A percentile compares a stretch with the other conserved stretches of the same genome.
phyloP scores from a whole-genome alignment of 2,113 vertebrate genomes.

The Rhodinocichla rosea region DNA sequence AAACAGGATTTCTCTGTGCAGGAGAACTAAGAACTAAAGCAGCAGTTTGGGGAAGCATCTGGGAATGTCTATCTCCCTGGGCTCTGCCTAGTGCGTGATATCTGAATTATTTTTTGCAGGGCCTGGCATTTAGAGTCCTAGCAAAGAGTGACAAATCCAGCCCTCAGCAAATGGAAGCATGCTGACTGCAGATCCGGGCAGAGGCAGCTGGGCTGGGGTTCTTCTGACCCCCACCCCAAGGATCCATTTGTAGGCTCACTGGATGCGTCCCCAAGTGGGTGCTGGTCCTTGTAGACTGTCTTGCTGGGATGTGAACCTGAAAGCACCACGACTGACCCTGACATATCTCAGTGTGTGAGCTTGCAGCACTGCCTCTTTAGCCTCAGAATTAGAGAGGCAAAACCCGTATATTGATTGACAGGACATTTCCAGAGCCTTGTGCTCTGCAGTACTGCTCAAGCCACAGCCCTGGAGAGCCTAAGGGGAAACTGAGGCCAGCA shows the following conservation, averaged over 20 bases:
- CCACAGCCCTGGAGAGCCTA: fast-evolving
- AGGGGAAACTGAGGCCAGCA: background rate
- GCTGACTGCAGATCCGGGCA: background rate
- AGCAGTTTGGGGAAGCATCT: background rate
- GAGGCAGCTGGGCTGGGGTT: background rate
- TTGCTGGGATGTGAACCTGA: background rate
- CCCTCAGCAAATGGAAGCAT: background rate
- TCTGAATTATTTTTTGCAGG: background rate
- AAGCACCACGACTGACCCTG: background rate
- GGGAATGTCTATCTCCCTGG: background rate
- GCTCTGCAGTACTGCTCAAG: background rate
- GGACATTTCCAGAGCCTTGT: background rate
- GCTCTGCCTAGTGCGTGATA: background rate
- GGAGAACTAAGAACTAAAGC: background rate
- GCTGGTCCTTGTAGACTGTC: background rate
- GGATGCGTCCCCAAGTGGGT: background rate
- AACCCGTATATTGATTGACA: background rate
- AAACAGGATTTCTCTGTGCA: background rate
- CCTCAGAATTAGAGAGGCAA: background rate
- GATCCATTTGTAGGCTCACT: background rate
- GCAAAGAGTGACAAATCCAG: background rate
- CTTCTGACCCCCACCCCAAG: background rate
- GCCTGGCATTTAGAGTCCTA: background rate
- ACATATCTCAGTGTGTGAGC: fast-evolving
- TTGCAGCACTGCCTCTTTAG: background rate